phyloP scores from a whole-genome alignment of 2,113 vertebrate genomes.

The Oryzias curvinotus region DNA sequence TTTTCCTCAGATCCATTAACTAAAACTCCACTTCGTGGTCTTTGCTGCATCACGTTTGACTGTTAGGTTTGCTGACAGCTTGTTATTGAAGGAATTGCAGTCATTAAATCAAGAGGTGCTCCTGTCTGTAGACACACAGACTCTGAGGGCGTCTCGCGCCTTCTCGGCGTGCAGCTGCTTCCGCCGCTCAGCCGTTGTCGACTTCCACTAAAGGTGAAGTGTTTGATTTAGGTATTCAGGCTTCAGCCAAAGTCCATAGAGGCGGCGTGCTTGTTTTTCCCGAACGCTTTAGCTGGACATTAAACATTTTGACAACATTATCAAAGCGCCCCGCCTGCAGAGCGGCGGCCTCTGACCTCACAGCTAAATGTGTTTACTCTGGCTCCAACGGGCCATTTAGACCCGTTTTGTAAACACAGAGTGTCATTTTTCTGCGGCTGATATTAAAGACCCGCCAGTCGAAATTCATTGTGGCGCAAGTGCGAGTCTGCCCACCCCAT shows the following conservation, averaged over 20 bases:
- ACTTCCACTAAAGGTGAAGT: conserved; percentile 77
- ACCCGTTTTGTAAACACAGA: conserved; percentile 70
- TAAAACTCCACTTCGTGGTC: conserved; percentile 15
- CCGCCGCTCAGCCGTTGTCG: conserved; percentile 38
- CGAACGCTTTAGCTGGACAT: conserved; percentile 87
- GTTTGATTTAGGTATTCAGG: conserved; percentile 82
- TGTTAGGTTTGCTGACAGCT: conserved; percentile 61
- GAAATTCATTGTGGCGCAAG: conserved; percentile 59
- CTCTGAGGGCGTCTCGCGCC: too few relatives aligned
- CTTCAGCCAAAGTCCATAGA: conserved; percentile 91
- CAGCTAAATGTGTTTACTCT: conserved; percentile 94
- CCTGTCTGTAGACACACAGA: neutral
- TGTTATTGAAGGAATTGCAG: conserved; percentile 55
- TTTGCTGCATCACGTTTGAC: conserved; percentile 5
- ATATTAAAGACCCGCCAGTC: conserved; percentile 77
- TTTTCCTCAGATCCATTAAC: conserved; percentile 24
- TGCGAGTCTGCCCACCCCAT: conserved; percentile 22
- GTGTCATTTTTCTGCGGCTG: conserved; percentile 77
- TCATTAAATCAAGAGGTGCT: conserved; percentile 40
- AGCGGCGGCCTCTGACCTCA: conserved; percentile 93
- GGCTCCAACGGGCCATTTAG: conserved; percentile 82
- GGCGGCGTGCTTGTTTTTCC: conserved; percentile 85
- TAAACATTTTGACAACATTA: conserved; percentile 98
- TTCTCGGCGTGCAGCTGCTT: too few relatives aligned
- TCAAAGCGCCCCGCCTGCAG: conserved; percentile 88